These are phyloP conservation scores for Eunapius fragilis DNA, from an alignment of 37 sponge, comb jelly and placozoan genomes.

Conservation along the genomic window DNA sequence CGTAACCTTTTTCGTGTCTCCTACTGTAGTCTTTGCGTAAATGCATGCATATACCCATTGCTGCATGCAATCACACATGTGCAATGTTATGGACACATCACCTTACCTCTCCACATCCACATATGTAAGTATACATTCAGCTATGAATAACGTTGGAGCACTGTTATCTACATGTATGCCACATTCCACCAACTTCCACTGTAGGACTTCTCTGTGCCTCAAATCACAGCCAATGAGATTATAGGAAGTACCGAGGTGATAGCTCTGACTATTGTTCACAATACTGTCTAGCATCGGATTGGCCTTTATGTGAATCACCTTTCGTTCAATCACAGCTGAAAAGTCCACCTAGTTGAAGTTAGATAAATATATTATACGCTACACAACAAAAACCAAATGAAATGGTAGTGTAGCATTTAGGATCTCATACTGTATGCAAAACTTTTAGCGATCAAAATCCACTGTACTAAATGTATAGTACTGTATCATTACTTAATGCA, in stretches of 20 bases:
- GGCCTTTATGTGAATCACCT: slow-evolving; percentile 10
- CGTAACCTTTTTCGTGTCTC: no score
- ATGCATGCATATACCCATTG: no score
- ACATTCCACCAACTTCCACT: background rate
- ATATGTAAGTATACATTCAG: slow-evolving; percentile 84
- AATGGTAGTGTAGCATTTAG: no score
- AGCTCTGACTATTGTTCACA: background rate
- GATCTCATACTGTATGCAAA: no score
- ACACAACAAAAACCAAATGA: no score
- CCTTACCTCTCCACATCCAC: slow-evolving; percentile 48
- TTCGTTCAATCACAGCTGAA: slow-evolving; percentile 48
- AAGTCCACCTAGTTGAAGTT: slow-evolving; percentile 55
- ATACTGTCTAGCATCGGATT: background rate
- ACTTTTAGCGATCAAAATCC: no score
- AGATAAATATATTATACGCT: background rate
- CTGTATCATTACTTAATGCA: no score
- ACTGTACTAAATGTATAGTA: no score
- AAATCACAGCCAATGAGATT: slow-evolving; percentile 56
- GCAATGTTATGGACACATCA: background rate
- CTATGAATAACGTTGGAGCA: slow-evolving; percentile 64
- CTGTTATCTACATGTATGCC: slow-evolving; percentile 14
- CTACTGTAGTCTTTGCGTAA: no score
- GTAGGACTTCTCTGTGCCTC: slow-evolving; percentile 2
- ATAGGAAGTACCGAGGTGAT: background rate
- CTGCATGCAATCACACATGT: background rate